Percentiles rank a stretch among this genome's conserved stretches.
These are phyloP conservation scores for Drosophila merina DNA, from an alignment of 2,888 invertebrate genomes.

Conservation along the genomic window DNA sequence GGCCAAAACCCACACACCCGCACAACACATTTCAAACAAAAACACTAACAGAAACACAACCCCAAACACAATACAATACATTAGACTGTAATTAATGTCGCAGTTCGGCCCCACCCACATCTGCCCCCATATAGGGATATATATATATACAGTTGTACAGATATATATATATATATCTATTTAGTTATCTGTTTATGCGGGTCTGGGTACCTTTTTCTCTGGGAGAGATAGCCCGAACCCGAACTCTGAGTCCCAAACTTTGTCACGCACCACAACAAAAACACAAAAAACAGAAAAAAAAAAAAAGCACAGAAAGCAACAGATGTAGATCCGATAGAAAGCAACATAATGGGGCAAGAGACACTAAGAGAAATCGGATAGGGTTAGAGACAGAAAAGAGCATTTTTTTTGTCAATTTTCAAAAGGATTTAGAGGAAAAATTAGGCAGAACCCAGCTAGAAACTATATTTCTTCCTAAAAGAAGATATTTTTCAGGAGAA, in stretches of 20 bases:
- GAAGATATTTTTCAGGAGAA: too few relatives aligned
- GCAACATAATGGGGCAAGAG: conserved; percentile 5
- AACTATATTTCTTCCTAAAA: too few relatives aligned
- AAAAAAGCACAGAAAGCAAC: conserved; percentile 26
- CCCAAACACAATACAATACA: conserved; percentile 35
- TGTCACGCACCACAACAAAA: conserved; percentile 18
- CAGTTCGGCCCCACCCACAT: conserved; percentile 18
- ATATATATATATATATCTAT: conserved; percentile 14
- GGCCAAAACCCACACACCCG: not conserved
- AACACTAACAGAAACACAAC: not conserved
- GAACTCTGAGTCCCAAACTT: conserved; percentile 3
- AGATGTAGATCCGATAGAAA: conserved; percentile 41
- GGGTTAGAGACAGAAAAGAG: not conserved
- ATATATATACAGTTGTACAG: not conserved
- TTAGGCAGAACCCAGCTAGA: too few relatives aligned
- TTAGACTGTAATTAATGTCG: conserved; percentile 69
- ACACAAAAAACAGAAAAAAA: not conserved
- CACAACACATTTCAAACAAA: not conserved
- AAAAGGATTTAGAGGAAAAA: too few relatives aligned
- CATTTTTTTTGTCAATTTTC: too few relatives aligned
- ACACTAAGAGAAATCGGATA: not conserved
- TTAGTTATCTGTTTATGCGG: conserved; percentile 49
- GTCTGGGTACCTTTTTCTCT: conserved; percentile 12
- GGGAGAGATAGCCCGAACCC: conserved; percentile 15
- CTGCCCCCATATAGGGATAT: not conserved